Conservation (phyloP, 2,797 vertebrate genomes). For the Triplophysa yarkandensis region DNA sequence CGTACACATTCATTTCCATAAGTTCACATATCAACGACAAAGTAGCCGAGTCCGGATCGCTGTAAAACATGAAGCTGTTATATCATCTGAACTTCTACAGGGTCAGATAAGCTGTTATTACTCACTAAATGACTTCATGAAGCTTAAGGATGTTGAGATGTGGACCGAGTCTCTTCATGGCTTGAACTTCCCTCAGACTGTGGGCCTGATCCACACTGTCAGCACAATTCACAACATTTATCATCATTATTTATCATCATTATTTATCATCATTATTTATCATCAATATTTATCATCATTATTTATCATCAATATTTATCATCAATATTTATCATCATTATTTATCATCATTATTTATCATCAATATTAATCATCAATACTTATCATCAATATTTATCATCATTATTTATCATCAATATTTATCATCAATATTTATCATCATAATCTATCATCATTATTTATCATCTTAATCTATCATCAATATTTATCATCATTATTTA, state of each 20-base stretch:
- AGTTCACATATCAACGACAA: constrained; percentile 89
- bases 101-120: constrained; percentile 56
- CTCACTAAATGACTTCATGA: constrained; percentile 87
- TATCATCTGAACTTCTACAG: constrained; percentile 29
- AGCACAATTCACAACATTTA: not conserved
- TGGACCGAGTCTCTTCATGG: constrained; percentile 81
- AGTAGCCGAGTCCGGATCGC: constrained; percentile 83
- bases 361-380: too few relatives aligned
- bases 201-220: constrained; percentile 84
- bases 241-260: not conserved
- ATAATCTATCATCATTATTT: not conserved
- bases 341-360: too few relatives aligned
- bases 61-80: constrained; percentile 60
- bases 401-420: not conserved
- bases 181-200: constrained; percentile 83
- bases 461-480: too few relatives aligned
- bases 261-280: not conserved
- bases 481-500: not conserved
- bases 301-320: too few relatives aligned
- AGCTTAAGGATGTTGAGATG: constrained; percentile 84
- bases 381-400: not conserved
- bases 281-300: not conserved
- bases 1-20: constrained; percentile 93
- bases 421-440: not conserved
- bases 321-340: not conserved